Conservation (phyloP, 2,113 vertebrate species). For the Corapipo altera region DNA sequence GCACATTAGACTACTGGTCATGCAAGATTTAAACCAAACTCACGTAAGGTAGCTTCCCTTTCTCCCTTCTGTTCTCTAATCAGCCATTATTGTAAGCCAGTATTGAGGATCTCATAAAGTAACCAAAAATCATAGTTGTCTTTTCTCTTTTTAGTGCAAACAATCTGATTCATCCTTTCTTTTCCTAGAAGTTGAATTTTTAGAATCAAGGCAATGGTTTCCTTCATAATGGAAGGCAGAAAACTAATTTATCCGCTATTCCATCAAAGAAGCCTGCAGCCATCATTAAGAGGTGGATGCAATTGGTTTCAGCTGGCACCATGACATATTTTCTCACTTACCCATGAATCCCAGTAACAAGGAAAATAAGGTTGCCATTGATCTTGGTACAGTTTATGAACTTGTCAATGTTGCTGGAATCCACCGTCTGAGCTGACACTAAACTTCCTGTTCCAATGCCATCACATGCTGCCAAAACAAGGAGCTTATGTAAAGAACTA, state of each 20-base stretch:
- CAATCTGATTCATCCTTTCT: neutral
- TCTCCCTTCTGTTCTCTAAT: neutral
- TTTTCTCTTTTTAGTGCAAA: neutral
- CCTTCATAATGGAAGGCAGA: neutral
- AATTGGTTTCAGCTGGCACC: neutral
- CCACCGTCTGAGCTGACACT: slow-evolving; percentile 90
- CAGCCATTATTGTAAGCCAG: neutral
- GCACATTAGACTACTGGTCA: neutral
- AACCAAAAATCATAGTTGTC: neutral
- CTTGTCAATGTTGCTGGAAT: slow-evolving; percentile 96
- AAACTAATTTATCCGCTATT: neutral
- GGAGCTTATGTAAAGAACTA: neutral
- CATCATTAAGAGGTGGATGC: neutral
- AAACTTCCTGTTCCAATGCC: slow-evolving; percentile 95
- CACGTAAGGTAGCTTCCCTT: neutral
- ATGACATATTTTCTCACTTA: slow-evolving; percentile 60
- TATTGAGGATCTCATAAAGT: neutral
- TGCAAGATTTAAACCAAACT: neutral
- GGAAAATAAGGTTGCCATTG: slow-evolving; percentile 98
- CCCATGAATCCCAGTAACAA: slow-evolving; percentile 98
- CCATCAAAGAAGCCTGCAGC: neutral
- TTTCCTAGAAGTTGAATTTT: neutral
- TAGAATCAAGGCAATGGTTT: neutral
- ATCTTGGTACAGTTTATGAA: slow-evolving; percentile 99
- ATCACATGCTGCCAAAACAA: slow-evolving; percentile 85